phyloP scores from a whole-genome alignment of 2,113 vertebrate species.

The Chlorodrepanis virens region DNA sequence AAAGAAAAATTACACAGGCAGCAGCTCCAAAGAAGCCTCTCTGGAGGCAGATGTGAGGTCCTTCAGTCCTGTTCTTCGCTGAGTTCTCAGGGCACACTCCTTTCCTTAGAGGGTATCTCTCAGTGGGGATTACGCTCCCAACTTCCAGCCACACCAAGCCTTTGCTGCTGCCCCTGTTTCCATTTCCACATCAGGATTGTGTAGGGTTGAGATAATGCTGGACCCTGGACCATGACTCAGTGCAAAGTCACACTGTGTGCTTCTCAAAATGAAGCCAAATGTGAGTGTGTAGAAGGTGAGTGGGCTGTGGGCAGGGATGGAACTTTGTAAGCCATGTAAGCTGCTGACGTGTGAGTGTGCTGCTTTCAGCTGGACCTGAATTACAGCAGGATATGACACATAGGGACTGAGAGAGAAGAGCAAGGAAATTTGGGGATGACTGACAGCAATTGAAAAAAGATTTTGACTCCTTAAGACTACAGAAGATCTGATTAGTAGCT shows the following conservation, averaged over 20 bases:
- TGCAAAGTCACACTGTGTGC: background rate
- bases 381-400: background rate
- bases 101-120: background rate
- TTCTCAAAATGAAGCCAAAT: background rate
- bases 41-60: rapidly evolving
- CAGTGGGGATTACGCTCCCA: background rate
- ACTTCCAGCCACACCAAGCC: background rate
- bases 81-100: background rate
- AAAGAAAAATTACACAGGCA: background rate
- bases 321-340: background rate
- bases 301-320: background rate
- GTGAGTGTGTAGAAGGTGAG: background rate
- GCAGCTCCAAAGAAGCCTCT: background rate
- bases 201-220: background rate
- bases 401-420: background rate
- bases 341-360: background rate
- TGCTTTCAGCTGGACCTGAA: background rate
- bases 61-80: background rate
- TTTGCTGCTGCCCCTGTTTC: background rate
- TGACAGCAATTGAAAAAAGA: background rate
- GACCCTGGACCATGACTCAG: background rate
- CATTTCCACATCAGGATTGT: rapidly evolving
- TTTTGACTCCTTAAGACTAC: background rate
- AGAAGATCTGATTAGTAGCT: background rate
- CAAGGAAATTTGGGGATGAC: background rate